Conservation (phyloP, 1,140 invertebrate species). For the Tetramorium alpestre region DNA sequence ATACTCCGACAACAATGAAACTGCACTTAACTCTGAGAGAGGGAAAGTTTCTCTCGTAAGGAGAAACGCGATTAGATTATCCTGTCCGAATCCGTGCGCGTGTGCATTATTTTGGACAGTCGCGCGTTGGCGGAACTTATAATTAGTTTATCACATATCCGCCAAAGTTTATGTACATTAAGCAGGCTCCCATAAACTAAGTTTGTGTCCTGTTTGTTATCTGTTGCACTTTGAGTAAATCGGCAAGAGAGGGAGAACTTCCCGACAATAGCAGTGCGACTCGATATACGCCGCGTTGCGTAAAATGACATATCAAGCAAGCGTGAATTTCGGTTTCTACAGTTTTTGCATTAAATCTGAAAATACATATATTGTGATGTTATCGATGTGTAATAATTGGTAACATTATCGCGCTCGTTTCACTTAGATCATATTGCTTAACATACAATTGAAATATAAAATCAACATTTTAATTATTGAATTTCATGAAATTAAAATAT, state of each 20-base stretch:
- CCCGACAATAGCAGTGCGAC: constrained; percentile 34
- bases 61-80: constrained; percentile 5
- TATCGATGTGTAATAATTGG: constrained; percentile 23
- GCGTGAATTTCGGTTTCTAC: constrained; percentile 48
- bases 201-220: constrained; percentile 51
- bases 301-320: constrained; percentile 49
- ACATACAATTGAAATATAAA: neutral
- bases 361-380: constrained; percentile 1
- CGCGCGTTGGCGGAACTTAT: constrained; percentile 9
- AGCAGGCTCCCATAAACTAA: constrained; percentile 33
- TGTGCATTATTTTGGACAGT: constrained; percentile 29
- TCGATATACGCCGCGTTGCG: constrained; percentile 6
- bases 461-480: neutral
- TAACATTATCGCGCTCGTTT: constrained; percentile 10
- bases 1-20: constrained; percentile 2
- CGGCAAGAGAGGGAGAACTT: constrained; percentile 3
- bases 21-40: neutral
- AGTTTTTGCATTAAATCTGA: constrained; percentile 12
- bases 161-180: constrained; percentile 34
- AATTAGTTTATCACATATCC: constrained; percentile 58
- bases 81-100: constrained; percentile 1
- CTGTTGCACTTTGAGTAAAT: constrained; percentile 51
- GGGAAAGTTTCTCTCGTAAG: neutral
- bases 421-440: neutral
- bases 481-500: neutral